Evolutionary conservation across 1,140 invertebrate genomes (phyloP), one percentile per base, ranked within the genome.

Genomic region (Drosophila triauraria): DNA sequence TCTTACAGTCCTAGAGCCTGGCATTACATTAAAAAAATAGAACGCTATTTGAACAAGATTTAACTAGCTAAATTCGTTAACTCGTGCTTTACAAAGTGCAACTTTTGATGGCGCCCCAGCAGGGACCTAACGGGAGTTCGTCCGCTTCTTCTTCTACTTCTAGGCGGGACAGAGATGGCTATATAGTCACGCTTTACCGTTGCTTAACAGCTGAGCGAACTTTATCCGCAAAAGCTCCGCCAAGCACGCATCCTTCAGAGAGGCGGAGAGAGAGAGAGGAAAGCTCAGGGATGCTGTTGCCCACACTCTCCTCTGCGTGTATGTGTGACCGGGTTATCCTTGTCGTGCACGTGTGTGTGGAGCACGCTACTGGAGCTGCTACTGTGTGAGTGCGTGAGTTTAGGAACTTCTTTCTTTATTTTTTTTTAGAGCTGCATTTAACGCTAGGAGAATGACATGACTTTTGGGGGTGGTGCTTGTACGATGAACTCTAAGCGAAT

Each of bases 1-100:
- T 59, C 57, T 61, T 63, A 82, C 75, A 87, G 84, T 88, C 83
- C 79, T 86, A 87, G 80, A 86, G 62, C 82, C 70, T 72, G 69
- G 27, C 64, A 25, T 27, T 40, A 43, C 20, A 54, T 15, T n/a
- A n/a, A 32, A 47, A 47, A 43, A 47, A 25, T 25, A 20, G 23
- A 9, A 27, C n/a, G 17, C 53, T 71, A 71, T 27, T 40, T 10
- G 15, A 35, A 38, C 30, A 51, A 15, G 69, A 27, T 50, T 58
- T 38, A 30, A 17, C 69, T 72, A 72, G n/a, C 54, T 59, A 56
- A 40, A 40, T 23, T 58, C 35, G 7, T 9, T 42, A 50, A 35
- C 25, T 27, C 2, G 69, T 74, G 68, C 70, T 74, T 72, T n/a
- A 60, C 54, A 60, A 60, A 23, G 70, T 74, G 70, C 67, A 72